These are phyloP conservation scores for Acleris laterana DNA, from an alignment of 2,888 invertebrate genomes.

Conservation along the genomic window DNA sequence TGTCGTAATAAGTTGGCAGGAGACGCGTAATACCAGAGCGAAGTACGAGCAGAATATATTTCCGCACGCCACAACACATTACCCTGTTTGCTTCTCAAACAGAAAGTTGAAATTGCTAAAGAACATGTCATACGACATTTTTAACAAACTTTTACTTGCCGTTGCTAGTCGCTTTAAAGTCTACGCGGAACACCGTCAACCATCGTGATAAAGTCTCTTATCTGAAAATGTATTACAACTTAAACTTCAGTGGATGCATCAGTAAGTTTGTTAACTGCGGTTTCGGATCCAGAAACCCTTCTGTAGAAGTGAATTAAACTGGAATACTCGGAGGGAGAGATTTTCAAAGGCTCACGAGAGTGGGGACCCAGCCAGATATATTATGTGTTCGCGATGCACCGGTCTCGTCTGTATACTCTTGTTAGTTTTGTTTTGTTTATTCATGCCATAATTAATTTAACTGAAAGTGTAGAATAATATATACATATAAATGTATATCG, in stretches of 20 bases:
- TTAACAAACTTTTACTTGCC: neutral
- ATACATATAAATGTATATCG: too few species aligned
- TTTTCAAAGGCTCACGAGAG: neutral
- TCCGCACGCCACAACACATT: neutral
- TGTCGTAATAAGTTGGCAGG: too few species aligned
- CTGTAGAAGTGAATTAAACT: slow-evolving; percentile 34
- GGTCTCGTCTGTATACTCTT: neutral
- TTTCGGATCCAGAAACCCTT: slow-evolving; percentile 22
- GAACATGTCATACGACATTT: slow-evolving; percentile 13
- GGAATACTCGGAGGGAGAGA: slow-evolving; percentile 21
- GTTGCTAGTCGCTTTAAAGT: neutral
- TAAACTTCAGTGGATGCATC: slow-evolving; percentile 1
- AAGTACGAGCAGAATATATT: neutral
- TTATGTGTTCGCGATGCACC: slow-evolving; percentile 9
- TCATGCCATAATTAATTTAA: neutral
- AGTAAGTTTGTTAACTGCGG: slow-evolving; percentile 14
- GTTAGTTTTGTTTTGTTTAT: neutral
- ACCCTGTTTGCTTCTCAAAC: slow-evolving; percentile 12
- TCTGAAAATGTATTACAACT: neutral
- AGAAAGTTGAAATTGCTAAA: slow-evolving; percentile 7
- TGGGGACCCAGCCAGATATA: slow-evolving; percentile 8
- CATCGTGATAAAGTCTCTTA: slow-evolving; percentile 8
- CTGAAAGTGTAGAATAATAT: too few species aligned
- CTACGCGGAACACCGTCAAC: neutral
- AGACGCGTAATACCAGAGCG: too few species aligned